Conservation (phyloP, 1,140 invertebrate species). For the Centruroides vittatus region DNA sequence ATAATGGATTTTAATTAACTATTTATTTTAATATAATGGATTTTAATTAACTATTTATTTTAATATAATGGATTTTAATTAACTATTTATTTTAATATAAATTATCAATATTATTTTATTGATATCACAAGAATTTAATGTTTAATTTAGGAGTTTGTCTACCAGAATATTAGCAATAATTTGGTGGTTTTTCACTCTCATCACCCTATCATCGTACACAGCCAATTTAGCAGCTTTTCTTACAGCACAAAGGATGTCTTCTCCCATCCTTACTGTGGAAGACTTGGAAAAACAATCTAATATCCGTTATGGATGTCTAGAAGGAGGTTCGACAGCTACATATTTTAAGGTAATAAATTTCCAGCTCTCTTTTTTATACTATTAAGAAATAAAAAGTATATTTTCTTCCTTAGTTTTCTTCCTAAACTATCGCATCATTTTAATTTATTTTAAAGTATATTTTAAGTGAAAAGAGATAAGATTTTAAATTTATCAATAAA, state of each 20-base stretch:
- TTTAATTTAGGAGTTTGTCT: slow-evolving; percentile 29
- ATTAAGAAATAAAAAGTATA: too few relatives aligned
- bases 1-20: too few relatives aligned
- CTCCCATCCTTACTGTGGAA: slow-evolving; percentile 69
- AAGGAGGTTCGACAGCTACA: slow-evolving; percentile 74
- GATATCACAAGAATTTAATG: not conserved
- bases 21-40: too few relatives aligned
- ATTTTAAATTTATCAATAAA: too few relatives aligned
- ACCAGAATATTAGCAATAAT: slow-evolving; percentile 33
- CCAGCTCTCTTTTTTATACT: not conserved
- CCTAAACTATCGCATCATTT: too few relatives aligned
- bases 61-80: too few relatives aligned
- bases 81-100: not conserved
- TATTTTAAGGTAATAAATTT: slow-evolving; percentile 63
- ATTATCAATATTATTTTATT: not conserved
- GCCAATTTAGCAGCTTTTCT: slow-evolving; percentile 90
- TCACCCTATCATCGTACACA: slow-evolving; percentile 45
- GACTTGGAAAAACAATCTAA: slow-evolving; percentile 74
- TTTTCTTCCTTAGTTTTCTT: too few relatives aligned
- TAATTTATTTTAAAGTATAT: too few relatives aligned
- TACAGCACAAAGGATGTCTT: slow-evolving; percentile 70
- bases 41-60: too few relatives aligned
- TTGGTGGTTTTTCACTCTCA: slow-evolving; percentile 44
- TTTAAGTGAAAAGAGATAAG: too few relatives aligned
- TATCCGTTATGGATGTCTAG: slow-evolving; percentile 88